Conservation (phyloP, 2,797 vertebrate species). For the Botia almorhae region DNA sequence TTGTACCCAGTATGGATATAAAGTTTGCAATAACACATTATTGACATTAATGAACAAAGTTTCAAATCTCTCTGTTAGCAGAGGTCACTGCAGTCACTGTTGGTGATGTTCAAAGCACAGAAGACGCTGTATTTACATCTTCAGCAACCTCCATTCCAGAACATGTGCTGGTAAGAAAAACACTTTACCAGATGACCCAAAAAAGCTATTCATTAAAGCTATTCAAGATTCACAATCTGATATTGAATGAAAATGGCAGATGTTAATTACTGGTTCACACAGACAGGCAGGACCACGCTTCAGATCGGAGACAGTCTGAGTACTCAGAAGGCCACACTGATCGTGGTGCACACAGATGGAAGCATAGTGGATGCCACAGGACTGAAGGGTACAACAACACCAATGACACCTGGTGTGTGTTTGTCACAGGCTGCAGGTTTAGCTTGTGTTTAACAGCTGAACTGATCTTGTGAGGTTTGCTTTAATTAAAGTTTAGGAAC, state of each 20-base stretch:
- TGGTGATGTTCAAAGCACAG: constrained; percentile 84
- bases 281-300: constrained; percentile 93
- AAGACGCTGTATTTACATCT: constrained; percentile 91
- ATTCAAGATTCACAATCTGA: background rate
- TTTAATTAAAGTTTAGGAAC: no score
- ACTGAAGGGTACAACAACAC: constrained; percentile 83
- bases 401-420: constrained; percentile 82
- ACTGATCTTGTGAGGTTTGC: no score
- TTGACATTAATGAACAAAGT: no score
- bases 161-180: constrained; percentile 86
- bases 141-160: constrained; percentile 85
- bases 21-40: no score
- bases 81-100: constrained; percentile 92
- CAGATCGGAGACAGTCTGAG: constrained; percentile 91
- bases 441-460: no score
- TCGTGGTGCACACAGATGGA: constrained; percentile 94
- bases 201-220: background rate
- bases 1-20: no score
- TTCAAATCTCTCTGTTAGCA: constrained; percentile 60
- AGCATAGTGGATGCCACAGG: constrained; percentile 92
- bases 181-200: background rate
- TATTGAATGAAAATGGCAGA: background rate
- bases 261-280: background rate
- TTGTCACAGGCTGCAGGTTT: background rate
- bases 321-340: constrained; percentile 94